These are phyloP conservation scores for Apodemus speciosus DNA, from an alignment of 2,113 vertebrate species.

Conservation along the genomic window DNA sequence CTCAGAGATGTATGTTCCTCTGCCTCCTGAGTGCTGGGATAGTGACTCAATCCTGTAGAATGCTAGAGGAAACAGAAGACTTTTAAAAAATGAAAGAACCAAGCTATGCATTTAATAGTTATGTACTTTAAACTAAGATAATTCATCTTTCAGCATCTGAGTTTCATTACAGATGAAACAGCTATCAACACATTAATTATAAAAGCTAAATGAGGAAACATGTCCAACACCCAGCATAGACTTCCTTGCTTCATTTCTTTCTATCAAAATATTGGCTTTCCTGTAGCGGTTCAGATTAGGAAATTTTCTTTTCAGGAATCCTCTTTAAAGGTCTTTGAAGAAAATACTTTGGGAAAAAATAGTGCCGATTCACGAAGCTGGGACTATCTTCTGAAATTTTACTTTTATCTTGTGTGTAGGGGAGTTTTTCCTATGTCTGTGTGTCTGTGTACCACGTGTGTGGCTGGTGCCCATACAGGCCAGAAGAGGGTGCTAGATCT, in stretches of 20 bases:
- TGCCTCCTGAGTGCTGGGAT: not conserved
- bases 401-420: not conserved
- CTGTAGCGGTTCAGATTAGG: not conserved
- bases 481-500: not conserved
- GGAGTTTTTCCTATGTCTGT: not conserved
- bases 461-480: not conserved
- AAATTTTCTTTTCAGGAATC: not conserved
- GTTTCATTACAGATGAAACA: not conserved
- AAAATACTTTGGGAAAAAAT: not conserved
- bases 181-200: not conserved
- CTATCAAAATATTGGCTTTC: not conserved
- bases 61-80: not conserved
- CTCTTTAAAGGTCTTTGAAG: not conserved
- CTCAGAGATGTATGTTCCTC: not conserved
- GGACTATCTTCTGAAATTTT: not conserved
- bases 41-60: not conserved
- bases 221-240: not conserved
- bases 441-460: not conserved
- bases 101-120: not conserved
- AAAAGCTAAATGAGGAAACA: constrained; percentile 3
- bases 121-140: not conserved
- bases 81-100: constrained; percentile 39
- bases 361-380: constrained; percentile 15
- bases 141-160: not conserved
- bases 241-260: constrained; percentile 35